Evolutionary conservation across 2,797 vertebrate genomes (phyloP).

Genomic region (Heteromormyrus szaboi): DNA sequence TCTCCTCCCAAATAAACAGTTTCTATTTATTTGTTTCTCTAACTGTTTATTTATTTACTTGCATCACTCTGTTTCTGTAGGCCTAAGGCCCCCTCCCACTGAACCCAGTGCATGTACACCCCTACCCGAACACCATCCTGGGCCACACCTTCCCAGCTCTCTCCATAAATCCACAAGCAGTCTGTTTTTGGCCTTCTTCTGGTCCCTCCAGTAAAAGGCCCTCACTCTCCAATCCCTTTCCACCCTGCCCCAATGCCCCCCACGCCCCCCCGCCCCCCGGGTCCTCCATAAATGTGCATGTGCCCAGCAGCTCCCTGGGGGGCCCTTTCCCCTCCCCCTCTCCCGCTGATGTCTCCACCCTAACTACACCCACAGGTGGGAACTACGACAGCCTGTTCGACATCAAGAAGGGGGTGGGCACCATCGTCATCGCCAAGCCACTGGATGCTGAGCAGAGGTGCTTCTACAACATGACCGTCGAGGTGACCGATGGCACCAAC

Average conservation of each 20-base stretch:
- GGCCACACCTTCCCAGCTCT: background rate
- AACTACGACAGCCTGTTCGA: constrained; percentile 85
- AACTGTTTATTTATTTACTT: constrained; percentile 53
- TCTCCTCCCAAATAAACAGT: background rate
- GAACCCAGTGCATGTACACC: background rate
- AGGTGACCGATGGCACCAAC: constrained; percentile 84
- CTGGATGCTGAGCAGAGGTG: constrained; percentile 86
- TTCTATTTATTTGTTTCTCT: background rate
- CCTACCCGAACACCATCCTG: background rate
- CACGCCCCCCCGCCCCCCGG: background rate
- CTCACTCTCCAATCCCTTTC: background rate
- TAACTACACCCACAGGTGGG: constrained; percentile 56
- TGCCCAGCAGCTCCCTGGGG: background rate
- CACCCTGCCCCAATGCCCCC: background rate
- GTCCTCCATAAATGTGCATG: constrained; percentile 14
- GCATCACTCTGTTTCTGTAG: background rate
- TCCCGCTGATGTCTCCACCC: background rate
- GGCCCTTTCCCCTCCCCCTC: background rate
- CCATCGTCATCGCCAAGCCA: constrained; percentile 85
- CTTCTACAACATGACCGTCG: constrained; percentile 84
- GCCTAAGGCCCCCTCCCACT: background rate
- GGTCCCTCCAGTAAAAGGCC: background rate
- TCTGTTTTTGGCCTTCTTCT: background rate
- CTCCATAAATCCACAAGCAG: background rate
- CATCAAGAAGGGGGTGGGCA: constrained; percentile 80